These are phyloP conservation scores for Anolis carolinensis DNA, from an alignment of 2,113 vertebrate genomes.

Conservation along the genomic window DNA sequence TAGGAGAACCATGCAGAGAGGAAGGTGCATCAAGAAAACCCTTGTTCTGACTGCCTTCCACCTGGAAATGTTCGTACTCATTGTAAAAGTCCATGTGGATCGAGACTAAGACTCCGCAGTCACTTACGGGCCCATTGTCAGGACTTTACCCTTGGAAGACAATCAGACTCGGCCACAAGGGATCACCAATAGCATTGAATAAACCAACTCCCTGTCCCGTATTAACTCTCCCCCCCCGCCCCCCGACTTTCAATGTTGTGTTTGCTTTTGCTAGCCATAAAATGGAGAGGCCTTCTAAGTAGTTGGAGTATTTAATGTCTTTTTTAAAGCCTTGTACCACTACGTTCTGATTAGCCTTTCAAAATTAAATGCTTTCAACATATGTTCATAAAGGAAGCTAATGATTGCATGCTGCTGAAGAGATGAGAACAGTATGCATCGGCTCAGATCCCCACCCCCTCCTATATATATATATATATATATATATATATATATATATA, in stretches of 20 bases:
- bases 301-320: conserved; percentile 62
- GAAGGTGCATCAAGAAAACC: no score
- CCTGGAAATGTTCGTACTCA: no score
- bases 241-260: conserved; percentile 34
- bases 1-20: no score
- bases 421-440: conserved; percentile 46
- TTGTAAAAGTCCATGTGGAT: no score
- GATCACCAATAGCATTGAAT: not conserved
- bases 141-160: no score
- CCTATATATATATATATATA: not conserved
- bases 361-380: conserved; percentile 68
- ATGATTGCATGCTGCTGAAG: conserved; percentile 53
- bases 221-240: not conserved
- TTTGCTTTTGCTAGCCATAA: conserved; percentile 52
- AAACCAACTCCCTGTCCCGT: conserved; percentile 4
- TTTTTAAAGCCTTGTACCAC: conserved; percentile 51
- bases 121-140: no score
- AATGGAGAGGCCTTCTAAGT: conserved; percentile 49
- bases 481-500: not conserved
- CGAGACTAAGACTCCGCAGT: no score
- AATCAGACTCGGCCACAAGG: no score
- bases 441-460: not conserved
- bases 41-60: no score
- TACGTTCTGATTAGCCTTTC: conserved; percentile 68
- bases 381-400: conserved; percentile 51